Base-by-base conservation (phyloP, 2,113 vertebrate species). In the Platichthys flesus region DNA sequence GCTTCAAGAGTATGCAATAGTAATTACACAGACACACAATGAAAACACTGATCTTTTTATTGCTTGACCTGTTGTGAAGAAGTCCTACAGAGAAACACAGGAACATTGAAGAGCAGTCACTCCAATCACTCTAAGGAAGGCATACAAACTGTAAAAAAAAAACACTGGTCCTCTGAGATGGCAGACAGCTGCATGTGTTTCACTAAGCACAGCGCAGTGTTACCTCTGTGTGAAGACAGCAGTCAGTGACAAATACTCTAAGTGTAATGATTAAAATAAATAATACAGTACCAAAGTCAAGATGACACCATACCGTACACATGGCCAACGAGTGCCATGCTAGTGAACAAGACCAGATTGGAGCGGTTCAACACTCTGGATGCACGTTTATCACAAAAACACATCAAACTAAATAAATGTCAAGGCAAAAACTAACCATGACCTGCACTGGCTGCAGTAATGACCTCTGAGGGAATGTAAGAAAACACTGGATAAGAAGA, bases 31-130 rank as follows among this genome's bases (percentile, higher is more conserved):
- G 49, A 64, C n/a, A 24, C 21, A 54, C 20, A 20, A 21, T 79
- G 28, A 23, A 81, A 74, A 74, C 21, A 95, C 95, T 91, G 94
- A 65, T 70, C 23, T 94, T 93, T 95, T 94, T 96, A 97, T 97
- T 97, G 95, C 94, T 96, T 95, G 92, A 95, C 92, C 94, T 95
- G 94, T 93, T 89, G 85, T 94, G 92, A 94, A 92, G 92, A 95
- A 93, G 94, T 93, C 94, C 93, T 94, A 94, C 93, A 96, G 95
- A 67, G 20, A 57, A 49, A 66, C 94, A 88, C 88, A 95, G 93
- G 88, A 87, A 90, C 93, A 42, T 93, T 96, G 82, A 55, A 95
- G 94, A 95, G 95, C 94, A 94, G 93, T 94, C 89, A 94, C 90
- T 92, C 45, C 92, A 93, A 91, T 91, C 90, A 92, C 93, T 94